Percentiles rank a stretch among this genome's conserved stretches.
These are phyloP conservation scores for Parnassius glacialis DNA, from an alignment of 2,888 invertebrate species.

Conservation along the genomic window DNA sequence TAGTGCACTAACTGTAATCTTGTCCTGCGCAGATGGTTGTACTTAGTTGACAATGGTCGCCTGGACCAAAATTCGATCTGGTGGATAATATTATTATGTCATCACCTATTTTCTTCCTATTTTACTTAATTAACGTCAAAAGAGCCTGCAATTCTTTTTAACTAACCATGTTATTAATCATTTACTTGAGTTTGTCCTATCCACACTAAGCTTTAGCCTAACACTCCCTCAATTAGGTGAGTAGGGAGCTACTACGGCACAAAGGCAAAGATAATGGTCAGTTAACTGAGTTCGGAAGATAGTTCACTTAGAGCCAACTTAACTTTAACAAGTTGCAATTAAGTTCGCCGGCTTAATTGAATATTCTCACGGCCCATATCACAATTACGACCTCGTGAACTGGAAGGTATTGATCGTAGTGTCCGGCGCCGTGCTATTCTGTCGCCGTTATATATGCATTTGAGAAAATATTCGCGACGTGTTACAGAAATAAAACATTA, in stretches of 20 bases:
- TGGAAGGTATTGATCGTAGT: constrained; percentile 57
- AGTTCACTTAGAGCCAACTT: constrained; percentile 77
- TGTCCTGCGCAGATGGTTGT: too few relatives aligned
- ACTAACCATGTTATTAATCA: background rate
- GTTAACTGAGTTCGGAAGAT: constrained; percentile 79
- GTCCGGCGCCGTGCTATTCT: constrained; percentile 20
- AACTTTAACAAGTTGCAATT: constrained; percentile 79
- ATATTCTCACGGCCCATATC: constrained; percentile 76
- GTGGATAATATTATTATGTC: too few relatives aligned
- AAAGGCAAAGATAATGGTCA: constrained; percentile 81
- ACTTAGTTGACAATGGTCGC: too few relatives aligned
- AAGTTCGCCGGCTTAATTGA: constrained; percentile 74
- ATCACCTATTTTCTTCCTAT: too few relatives aligned
- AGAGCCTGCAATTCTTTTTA: too few relatives aligned
- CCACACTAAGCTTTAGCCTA: constrained; percentile 38
- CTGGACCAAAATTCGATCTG: too few relatives aligned
- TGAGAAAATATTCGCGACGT: background rate
- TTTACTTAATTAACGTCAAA: too few relatives aligned
- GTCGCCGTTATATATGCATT: background rate
- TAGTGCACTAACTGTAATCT: too few relatives aligned
- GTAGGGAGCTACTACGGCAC: constrained; percentile 64
- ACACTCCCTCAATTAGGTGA: constrained; percentile 73
- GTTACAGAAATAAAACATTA: too few relatives aligned
- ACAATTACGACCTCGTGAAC: constrained; percentile 75
- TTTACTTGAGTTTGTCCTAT: constrained; percentile 33